Conservation (phyloP, 2,888 invertebrate genomes). For the Euzophera pinguis region DNA sequence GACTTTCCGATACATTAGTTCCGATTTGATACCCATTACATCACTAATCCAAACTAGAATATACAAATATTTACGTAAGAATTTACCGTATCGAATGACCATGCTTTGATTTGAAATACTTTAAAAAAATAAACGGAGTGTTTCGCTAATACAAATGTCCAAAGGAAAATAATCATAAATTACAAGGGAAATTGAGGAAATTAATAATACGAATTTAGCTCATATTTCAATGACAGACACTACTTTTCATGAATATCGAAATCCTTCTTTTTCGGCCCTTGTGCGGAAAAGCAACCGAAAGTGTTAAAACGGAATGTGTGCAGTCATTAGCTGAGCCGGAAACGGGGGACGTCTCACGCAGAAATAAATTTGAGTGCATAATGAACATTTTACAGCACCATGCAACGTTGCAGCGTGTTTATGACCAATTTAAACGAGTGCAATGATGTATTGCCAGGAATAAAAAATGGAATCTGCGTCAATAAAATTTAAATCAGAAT, state of each 20-base stretch:
- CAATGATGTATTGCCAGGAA: no score
- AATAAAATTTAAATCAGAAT: no score
- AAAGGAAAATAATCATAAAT: not conserved
- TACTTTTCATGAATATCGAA: not conserved
- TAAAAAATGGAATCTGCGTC: no score
- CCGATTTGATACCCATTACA: conserved; percentile 56
- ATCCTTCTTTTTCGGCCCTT: not conserved
- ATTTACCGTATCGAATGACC: not conserved
- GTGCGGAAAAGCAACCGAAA: not conserved
- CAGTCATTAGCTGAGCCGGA: conserved; percentile 46
- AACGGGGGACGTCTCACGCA: conserved; percentile 40
- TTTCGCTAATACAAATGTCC: not conserved
- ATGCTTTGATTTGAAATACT: no score
- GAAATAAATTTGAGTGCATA: conserved; percentile 39
- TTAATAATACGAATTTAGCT: not conserved
- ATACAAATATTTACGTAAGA: conserved; percentile 32
- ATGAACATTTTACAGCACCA: conserved; percentile 38
- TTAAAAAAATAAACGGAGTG: no score
- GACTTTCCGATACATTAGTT: conserved; percentile 39
- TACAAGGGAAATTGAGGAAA: not conserved
- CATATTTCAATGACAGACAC: not conserved
- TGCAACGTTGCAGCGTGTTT: conserved; percentile 22
- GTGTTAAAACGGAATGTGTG: conserved; percentile 11
- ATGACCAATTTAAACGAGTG: not conserved
- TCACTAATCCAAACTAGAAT: conserved; percentile 22